A percentile compares a stretch with the other conserved stretches of the same genome.
Evolutionary conservation across 30 jellyfish, hydroid and myxozoan genomes (phyloP).

Genomic region (Hydra vulgaris): DNA sequence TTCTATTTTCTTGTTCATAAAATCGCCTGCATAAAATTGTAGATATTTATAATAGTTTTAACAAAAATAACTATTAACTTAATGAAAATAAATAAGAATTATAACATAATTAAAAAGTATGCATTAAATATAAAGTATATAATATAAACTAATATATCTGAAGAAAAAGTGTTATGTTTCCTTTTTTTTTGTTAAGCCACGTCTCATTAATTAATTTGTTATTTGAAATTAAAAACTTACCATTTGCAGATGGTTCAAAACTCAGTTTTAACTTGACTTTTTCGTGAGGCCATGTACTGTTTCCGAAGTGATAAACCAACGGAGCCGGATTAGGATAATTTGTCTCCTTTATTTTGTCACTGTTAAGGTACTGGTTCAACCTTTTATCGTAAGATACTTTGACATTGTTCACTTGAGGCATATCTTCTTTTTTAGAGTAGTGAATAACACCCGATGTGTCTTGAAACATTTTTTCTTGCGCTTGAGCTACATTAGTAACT

Average conservation of each 20-base stretch:
- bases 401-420: slow-evolving; percentile 3
- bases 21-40: too few species aligned
- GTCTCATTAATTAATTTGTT: too few species aligned
- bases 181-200: background rate
- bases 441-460: background rate
- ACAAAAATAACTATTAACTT: too few species aligned
- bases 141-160: background rate
- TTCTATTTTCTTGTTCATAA: background rate
- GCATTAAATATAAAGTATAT: background rate
- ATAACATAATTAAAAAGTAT: background rate
- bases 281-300: background rate
- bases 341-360: background rate
- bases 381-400: background rate
- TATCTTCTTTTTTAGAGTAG: background rate
- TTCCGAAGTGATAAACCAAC: background rate
- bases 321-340: background rate
- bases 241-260: background rate
- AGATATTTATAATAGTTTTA: too few species aligned
- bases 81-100: background rate
- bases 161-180: background rate
- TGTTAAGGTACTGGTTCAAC: background rate
- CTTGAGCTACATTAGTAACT: background rate
- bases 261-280: background rate
- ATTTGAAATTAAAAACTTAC: too few species aligned
- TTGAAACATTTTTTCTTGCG: background rate